Evolutionary conservation across 2,113 vertebrate species (phyloP).

Genomic region (Pachyramphus minor): DNA sequence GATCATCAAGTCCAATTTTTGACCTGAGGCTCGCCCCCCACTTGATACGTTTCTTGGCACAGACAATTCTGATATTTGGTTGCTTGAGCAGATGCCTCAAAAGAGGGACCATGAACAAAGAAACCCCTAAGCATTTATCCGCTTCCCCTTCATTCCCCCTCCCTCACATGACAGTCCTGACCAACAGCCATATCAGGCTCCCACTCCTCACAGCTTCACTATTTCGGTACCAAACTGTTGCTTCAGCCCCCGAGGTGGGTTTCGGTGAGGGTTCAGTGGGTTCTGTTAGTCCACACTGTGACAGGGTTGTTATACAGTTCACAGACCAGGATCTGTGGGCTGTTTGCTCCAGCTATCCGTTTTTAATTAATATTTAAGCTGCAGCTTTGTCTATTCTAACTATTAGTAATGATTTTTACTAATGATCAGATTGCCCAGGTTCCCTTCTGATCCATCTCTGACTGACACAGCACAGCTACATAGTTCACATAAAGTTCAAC

Average conservation of each 20-base stretch:
- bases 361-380: background rate
- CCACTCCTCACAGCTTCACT: background rate
- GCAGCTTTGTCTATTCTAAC: background rate
- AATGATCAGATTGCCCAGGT: background rate
- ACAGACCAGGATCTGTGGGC: background rate
- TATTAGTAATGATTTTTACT: background rate
- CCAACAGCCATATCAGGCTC: background rate
- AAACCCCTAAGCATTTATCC: too few relatives aligned
- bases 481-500: background rate
- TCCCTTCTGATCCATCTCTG: background rate
- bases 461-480: background rate
- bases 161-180: background rate
- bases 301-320: background rate
- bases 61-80: background rate
- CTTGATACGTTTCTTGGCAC: fast-evolving
- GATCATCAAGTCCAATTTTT: background rate
- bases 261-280: background rate
- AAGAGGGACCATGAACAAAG: background rate
- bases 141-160: background rate
- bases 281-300: background rate
- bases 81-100: background rate
- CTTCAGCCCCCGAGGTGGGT: background rate
- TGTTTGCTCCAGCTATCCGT: background rate
- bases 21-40: background rate
- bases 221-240: background rate